These are phyloP conservation scores for Aphidius gifuensis DNA, from an alignment of 1,140 invertebrate genomes.

Conservation along the genomic window DNA sequence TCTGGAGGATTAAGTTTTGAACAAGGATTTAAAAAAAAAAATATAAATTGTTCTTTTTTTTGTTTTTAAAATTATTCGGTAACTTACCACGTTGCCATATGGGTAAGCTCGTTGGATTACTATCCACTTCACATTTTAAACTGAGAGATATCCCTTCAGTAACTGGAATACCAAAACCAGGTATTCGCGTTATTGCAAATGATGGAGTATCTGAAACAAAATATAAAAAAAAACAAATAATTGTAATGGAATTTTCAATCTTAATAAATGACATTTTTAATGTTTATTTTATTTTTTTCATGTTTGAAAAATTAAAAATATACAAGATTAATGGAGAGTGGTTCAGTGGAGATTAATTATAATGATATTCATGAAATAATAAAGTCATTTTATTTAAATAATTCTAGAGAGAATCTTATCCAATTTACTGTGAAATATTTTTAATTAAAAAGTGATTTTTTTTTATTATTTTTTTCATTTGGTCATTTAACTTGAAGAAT, in stretches of 20 bases:
- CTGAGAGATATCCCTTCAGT: constrained; percentile 80
- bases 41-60: too few relatives aligned
- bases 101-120: constrained; percentile 82
- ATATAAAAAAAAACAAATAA: constrained; percentile 13
- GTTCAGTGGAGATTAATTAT: too few relatives aligned
- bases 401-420: too few relatives aligned
- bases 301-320: background rate
- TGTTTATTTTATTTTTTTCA: constrained; percentile 3
- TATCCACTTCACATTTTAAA: constrained; percentile 85
- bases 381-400: too few relatives aligned
- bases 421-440: too few relatives aligned
- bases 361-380: too few relatives aligned
- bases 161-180: constrained; percentile 83
- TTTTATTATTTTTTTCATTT: too few relatives aligned
- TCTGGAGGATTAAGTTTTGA: too few relatives aligned
- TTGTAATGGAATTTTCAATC: constrained; percentile 14
- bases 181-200: constrained; percentile 83
- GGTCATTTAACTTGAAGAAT: too few relatives aligned
- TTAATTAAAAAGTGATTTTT: too few relatives aligned
- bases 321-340: too few relatives aligned
- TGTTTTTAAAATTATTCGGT: background rate
- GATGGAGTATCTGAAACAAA: constrained; percentile 78
- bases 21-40: too few relatives aligned
- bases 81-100: constrained; percentile 68
- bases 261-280: background rate